Percentiles rank a stretch among this genome's conserved stretches.
Conservation (phyloP, 2,888 invertebrate species). For the Drosophila sordidula region DNA sequence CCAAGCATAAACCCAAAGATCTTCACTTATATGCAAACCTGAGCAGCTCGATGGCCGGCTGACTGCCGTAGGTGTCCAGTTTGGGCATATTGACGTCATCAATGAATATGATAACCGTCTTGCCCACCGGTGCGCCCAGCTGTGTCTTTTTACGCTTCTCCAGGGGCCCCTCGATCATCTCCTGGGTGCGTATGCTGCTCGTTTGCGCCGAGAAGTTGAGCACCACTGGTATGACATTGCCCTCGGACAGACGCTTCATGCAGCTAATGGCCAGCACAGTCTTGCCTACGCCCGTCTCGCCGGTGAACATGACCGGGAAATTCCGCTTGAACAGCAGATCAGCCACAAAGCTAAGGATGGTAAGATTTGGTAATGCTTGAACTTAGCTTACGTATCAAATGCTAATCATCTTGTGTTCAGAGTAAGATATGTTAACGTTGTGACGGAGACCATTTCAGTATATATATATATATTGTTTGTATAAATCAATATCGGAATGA, state of each 20-base stretch:
- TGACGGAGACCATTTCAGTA: too few relatives aligned
- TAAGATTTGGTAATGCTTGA: background rate
- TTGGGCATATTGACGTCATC: slow-evolving; percentile 97
- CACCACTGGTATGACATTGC: slow-evolving; percentile 90
- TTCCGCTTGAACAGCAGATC: slow-evolving; percentile 90
- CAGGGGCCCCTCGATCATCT: slow-evolving; percentile 93
- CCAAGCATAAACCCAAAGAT: background rate
- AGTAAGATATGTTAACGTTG: too few relatives aligned
- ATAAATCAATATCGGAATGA: too few relatives aligned
- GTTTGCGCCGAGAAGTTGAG: slow-evolving; percentile 97
- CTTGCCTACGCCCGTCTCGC: slow-evolving; percentile 96
- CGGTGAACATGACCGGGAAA: slow-evolving; percentile 94
- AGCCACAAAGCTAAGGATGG: slow-evolving; percentile 74
- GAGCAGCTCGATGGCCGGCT: slow-evolving; percentile 95
- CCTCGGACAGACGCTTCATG: slow-evolving; percentile 88
- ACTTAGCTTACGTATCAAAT: background rate
- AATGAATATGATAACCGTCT: slow-evolving; percentile 93
- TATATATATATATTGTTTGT: too few relatives aligned
- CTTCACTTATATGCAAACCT: slow-evolving; percentile 85
- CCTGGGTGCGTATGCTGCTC: slow-evolving; percentile 92
- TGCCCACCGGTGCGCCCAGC: slow-evolving; percentile 93
- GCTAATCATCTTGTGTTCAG: background rate
- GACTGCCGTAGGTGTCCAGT: slow-evolving; percentile 94
- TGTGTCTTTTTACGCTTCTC: slow-evolving; percentile 93
- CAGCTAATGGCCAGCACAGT: slow-evolving; percentile 93